Conservation (phyloP, 2,797 vertebrate species). For the Schizopygopsis pylzovi region DNA sequence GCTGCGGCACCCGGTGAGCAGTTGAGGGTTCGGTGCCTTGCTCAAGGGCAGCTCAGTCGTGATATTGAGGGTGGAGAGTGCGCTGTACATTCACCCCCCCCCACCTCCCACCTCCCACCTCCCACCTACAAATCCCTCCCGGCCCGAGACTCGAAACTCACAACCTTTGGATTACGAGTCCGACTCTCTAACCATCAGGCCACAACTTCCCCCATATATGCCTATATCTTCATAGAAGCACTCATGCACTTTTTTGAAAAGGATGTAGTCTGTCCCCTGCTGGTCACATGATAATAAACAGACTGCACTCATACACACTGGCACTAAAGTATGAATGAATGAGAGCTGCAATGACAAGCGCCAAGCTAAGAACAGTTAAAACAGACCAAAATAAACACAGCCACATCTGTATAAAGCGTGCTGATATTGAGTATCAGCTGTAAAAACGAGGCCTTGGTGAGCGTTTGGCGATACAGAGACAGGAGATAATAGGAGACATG, state of each 20-base stretch:
- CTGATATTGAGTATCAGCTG: not conserved
- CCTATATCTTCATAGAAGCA: not conserved
- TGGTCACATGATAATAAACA: conserved; percentile 53
- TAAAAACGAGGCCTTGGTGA: not conserved
- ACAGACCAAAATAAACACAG: not conserved
- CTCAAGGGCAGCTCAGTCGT: no score
- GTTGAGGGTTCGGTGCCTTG: no score
- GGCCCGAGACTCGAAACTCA: no score
- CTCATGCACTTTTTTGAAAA: not conserved
- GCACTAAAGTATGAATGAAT: not conserved
- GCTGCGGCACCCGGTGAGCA: no score
- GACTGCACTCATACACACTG: conserved; percentile 5
- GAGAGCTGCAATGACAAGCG: not conserved
- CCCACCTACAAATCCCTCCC: no score
- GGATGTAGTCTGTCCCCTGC: conserved; percentile 63
- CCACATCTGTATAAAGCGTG: not conserved
- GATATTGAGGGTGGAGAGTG: no score
- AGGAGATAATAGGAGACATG: not conserved
- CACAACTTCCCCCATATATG: not conserved
- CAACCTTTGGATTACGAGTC: no score
- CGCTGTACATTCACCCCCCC: no score
- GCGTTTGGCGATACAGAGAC: not conserved
- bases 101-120: no score
- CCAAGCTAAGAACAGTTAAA: no score
- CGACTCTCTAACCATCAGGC: no score